Conservation (phyloP, 2,888 invertebrate species). For the Lamellibrachia satsuma region DNA sequence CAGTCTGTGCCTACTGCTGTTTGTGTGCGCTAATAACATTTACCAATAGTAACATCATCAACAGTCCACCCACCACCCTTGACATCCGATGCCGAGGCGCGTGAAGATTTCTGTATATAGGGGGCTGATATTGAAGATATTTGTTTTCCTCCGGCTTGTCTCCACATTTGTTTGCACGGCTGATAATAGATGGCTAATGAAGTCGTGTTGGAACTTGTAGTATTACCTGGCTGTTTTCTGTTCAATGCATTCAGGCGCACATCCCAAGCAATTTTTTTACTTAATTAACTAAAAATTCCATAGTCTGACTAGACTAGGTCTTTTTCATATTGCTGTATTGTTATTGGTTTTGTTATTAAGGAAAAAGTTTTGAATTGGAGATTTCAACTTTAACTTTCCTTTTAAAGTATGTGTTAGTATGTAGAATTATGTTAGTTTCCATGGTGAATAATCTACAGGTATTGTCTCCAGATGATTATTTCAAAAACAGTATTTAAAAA, state of each 20-base stretch:
- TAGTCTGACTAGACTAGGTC: background rate
- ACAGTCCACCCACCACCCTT: background rate
- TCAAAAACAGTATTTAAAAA: background rate
- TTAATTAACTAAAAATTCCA: background rate
- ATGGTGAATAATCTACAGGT: background rate
- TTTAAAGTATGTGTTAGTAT: background rate
- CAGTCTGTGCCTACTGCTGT: background rate
- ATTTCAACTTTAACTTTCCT: background rate
- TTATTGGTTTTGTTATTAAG: background rate
- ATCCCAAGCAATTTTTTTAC: background rate
- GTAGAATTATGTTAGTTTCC: background rate
- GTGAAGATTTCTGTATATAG: background rate
- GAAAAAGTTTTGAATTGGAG: background rate
- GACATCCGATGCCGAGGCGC: background rate
- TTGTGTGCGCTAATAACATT: constrained; percentile 17
- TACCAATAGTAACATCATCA: background rate
- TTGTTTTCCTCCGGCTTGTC: constrained; percentile 12
- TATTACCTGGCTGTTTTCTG: background rate
- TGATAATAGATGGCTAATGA: constrained; percentile 3
- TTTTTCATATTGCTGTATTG: background rate
- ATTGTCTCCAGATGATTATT: background rate
- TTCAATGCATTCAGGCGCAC: background rate
- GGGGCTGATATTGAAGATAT: background rate
- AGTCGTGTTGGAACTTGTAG: background rate
- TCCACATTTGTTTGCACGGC: background rate